Base-by-base conservation (phyloP, 2,888 invertebrate genomes). In the Gortyna flavago region DNA sequence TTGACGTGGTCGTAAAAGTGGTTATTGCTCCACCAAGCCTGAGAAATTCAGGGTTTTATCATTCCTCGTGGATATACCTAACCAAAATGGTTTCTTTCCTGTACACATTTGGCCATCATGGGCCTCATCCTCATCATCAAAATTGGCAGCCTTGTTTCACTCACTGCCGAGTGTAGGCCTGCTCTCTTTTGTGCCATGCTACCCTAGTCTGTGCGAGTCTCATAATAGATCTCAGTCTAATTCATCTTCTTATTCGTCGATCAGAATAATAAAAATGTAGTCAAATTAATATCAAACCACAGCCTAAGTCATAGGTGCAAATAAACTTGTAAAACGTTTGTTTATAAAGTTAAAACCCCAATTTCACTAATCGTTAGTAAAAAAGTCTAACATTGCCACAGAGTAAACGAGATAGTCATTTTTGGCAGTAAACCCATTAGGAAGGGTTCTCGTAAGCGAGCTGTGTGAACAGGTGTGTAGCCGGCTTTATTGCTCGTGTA, bases 341-440 rank as follows among this genome's bases (percentile, higher is more conserved):
- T 67, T 87, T 87, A 79, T 84, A 81, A 76, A 73, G 70, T 77
- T 85, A 65, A 85, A 71, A 61, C 86, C 70, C 72, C 75, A 77
- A 86, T 84, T 85, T 85, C 66, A 81, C 65, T 80, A 78, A 82
- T 80, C 86, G 87, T 86, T 85, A 85, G 84, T 80, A 89, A 90
- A 90, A 91, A 91, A 89, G 76, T 87, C 84, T 89, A 88, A 88
- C 85, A 85, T 81, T 73, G 85, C 81, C 81, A 85, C 90, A 89
- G 89, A 85, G 89, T 90, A 90, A 80, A 85, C 78, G 74, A 72
- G 83, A 85, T 67, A 85, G 64, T 84, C 83, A 86, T 86, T 93
- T 92, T 92, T 90, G 90, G 88, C 89, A 89, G 87, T 92, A 91
- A 93, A 93, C 89, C 93, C 91, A 93, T 93, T 92, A 93, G 88